Percentiles rank a stretch among this genome's conserved stretches.
Conservation (phyloP, 2,797 vertebrate genomes). For the Cossypha polioptera region DNA sequence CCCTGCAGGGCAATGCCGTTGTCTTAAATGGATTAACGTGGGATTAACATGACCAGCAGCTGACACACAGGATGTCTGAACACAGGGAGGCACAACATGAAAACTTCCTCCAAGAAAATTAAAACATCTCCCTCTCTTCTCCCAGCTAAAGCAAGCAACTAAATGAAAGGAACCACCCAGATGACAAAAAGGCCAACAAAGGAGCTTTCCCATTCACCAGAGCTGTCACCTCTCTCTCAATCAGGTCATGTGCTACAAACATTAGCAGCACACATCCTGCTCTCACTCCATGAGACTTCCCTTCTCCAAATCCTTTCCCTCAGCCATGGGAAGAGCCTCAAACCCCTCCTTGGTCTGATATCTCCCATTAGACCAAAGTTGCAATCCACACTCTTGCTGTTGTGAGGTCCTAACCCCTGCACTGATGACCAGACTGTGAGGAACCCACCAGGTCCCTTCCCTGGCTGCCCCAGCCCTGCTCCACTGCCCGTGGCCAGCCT, state of each 20-base stretch:
- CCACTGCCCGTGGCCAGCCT: not conserved
- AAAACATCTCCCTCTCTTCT: not conserved
- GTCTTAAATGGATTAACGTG: not conserved
- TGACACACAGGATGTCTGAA: not conserved
- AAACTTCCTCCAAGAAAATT: not conserved
- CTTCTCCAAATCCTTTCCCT: not conserved
- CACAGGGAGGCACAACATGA: not conserved
- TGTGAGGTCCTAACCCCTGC: not conserved
- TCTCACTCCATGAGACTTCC: rapidly evolving
- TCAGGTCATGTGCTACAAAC: not conserved
- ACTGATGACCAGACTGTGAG: rapidly evolving
- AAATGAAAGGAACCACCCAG: not conserved
- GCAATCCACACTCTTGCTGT: not conserved
- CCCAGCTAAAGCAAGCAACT: not conserved
- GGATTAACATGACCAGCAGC: not conserved
- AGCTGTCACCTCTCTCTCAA: not conserved
- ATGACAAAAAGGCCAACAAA: not conserved
- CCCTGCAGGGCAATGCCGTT: not conserved
- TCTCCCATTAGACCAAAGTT: not conserved
- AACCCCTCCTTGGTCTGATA: not conserved
- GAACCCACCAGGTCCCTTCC: not conserved
- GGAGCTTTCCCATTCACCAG: not conserved
- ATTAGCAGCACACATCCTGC: not conserved
- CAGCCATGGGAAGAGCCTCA: not conserved
- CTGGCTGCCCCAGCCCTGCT: not conserved